A percentile compares a stretch with the other conserved stretches of the same genome.
Evolutionary conservation across 2,888 invertebrate genomes (phyloP).

Genomic region (Ypsolopha sequella): DNA sequence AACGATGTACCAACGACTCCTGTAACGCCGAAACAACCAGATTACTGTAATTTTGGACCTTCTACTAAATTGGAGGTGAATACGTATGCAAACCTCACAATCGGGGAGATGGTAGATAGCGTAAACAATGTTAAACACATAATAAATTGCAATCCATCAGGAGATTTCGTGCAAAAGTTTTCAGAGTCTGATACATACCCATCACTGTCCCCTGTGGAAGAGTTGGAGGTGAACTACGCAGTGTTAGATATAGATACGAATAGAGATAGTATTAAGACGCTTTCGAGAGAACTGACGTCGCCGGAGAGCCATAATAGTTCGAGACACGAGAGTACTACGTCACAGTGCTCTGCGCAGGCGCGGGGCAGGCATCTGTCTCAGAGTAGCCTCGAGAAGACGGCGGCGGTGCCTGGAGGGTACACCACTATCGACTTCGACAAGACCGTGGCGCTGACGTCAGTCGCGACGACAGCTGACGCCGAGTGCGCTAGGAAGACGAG

Average conservation of each 20-base stretch:
- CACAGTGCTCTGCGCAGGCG: conserved; percentile 31
- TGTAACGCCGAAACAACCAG: conserved; percentile 47
- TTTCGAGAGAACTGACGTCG: conserved; percentile 28
- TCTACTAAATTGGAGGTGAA: conserved; percentile 41
- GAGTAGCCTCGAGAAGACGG: conserved; percentile 38
- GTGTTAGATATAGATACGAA: conserved; percentile 78
- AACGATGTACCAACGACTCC: conserved; percentile 36
- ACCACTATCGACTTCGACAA: conserved; percentile 95
- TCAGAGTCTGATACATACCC: conserved; percentile 57
- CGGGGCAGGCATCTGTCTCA: conserved; percentile 43
- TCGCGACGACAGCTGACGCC: conserved; percentile 70
- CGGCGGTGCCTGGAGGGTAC: conserved; percentile 68
- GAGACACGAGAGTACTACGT: conserved; percentile 39
- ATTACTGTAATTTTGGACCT: conserved; percentile 46
- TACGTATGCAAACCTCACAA: conserved; percentile 51
- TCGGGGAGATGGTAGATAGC: conserved; percentile 43
- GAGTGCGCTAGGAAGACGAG: conserved; percentile 82
- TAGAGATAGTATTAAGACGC: conserved; percentile 14
- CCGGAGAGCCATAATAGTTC: conserved; percentile 45
- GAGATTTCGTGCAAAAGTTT: conserved; percentile 37
- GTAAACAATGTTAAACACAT: conserved; percentile 32
- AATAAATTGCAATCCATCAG: conserved; percentile 23
- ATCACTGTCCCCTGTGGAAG: conserved; percentile 52
- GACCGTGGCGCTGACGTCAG: conserved; percentile 89
- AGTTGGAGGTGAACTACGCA: conserved; percentile 78